phyloP scores from a whole-genome alignment of 1,140 invertebrate species.

The Notospermus geniculatus region DNA sequence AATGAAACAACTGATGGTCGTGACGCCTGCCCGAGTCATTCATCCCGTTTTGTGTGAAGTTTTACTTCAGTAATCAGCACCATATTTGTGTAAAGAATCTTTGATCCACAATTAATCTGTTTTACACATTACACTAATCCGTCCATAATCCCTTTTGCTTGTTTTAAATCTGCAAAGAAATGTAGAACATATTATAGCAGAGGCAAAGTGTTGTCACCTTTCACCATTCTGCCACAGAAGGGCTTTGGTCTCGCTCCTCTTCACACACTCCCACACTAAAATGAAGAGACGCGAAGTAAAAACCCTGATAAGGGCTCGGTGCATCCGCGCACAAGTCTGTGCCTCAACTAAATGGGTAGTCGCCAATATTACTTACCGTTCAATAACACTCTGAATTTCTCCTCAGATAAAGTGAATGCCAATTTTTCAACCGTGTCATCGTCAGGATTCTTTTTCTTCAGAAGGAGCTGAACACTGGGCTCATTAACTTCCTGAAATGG shows the following conservation, averaged over 20 bases:
- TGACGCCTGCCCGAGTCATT: no score
- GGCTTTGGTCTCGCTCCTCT: no score
- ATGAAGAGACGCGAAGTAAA: no score
- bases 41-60: no score
- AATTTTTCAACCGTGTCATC: neutral
- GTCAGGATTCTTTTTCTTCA: slow-evolving; percentile 1
- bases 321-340: neutral
- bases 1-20: no score
- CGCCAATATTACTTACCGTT: neutral
- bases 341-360: neutral
- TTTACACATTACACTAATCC: no score
- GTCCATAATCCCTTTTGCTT: slow-evolving; percentile 3
- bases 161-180: slow-evolving; percentile 7
- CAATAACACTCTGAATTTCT: slow-evolving; percentile 9
- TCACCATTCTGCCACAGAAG: neutral
- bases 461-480: neutral
- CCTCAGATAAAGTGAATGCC: neutral
- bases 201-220: neutral
- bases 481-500: slow-evolving; percentile 3
- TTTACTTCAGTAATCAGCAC: no score
- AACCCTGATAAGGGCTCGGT: neutral
- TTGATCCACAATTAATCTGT: no score
- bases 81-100: no score
- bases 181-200: neutral
- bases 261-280: no score